phyloP scores from a whole-genome alignment of 2,797 vertebrate species.

The Catostomus latipinnis region DNA sequence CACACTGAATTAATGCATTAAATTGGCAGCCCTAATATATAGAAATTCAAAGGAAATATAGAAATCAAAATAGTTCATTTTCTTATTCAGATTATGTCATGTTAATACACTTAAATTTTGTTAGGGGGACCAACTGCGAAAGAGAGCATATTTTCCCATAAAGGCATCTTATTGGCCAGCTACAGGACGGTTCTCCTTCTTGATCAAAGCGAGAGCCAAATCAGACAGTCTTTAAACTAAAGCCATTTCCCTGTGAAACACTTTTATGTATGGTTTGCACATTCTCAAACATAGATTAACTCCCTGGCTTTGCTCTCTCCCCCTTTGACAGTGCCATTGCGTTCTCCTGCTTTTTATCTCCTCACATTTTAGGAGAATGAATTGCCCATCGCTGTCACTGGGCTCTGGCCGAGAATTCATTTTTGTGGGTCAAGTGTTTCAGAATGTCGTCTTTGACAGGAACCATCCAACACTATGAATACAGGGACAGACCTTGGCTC shows the following conservation, averaged over 20 bases:
- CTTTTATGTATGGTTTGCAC: constrained; percentile 76
- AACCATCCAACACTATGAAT: constrained; percentile 79
- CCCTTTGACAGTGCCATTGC: constrained; percentile 76
- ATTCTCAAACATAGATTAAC: constrained; percentile 73
- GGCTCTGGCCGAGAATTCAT: constrained; percentile 67
- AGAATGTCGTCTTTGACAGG: constrained; percentile 70
- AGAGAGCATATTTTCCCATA: too few species aligned
- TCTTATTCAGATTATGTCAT: too few species aligned
- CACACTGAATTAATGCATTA: too few species aligned
- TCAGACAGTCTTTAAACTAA: constrained; percentile 51
- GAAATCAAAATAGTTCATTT: too few species aligned
- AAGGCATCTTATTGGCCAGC: too few species aligned
- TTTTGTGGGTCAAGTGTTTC: constrained; percentile 67
- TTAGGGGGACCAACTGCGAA: too few species aligned
- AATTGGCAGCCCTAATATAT: too few species aligned
- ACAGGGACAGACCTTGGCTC: constrained; percentile 72
- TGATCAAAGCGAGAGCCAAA: constrained; percentile 19
- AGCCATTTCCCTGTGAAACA: constrained; percentile 54
- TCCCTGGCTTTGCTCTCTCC: constrained; percentile 61
- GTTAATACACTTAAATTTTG: too few species aligned
- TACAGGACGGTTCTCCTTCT: too few species aligned
- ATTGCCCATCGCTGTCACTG: constrained; percentile 67
- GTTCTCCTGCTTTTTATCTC: constrained; percentile 76
- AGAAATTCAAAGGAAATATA: too few species aligned
- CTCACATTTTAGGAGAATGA: constrained; percentile 79